Evolutionary conservation across 2,113 vertebrate species (phyloP).

Genomic region (Gambusia holbrooki): DNA sequence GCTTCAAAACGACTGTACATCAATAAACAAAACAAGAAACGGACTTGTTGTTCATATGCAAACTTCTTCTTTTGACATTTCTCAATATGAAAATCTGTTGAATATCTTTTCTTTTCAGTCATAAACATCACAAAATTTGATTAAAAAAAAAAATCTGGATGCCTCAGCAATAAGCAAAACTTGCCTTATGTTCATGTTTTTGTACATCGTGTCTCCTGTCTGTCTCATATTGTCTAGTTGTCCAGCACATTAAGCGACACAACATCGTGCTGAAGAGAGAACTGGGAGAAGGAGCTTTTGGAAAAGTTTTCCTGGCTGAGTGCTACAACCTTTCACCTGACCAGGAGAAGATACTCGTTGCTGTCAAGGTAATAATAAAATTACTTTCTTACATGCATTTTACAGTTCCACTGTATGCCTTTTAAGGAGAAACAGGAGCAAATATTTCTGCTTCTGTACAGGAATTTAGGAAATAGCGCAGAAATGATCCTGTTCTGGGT

Average conservation of each 20-base stretch:
- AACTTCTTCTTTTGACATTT: too few species aligned
- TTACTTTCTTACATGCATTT: background rate
- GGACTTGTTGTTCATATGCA: too few species aligned
- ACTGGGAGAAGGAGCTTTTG: constrained; percentile 97
- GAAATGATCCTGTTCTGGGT: background rate
- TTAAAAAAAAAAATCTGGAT: too few species aligned
- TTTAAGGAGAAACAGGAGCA: background rate
- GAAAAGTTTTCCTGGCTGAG: constrained; percentile 97
- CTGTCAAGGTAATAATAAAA: constrained; percentile 89
- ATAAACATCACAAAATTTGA: too few species aligned
- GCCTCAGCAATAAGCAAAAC: background rate
- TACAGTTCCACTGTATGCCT: background rate
- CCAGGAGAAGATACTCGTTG: constrained; percentile 97
- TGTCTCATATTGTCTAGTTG: constrained; percentile 81
- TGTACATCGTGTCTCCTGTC: background rate
- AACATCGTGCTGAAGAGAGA: constrained; percentile 98
- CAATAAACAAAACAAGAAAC: too few species aligned
- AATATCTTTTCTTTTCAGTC: too few species aligned
- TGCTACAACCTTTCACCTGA: constrained; percentile 95
- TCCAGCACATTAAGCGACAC: constrained; percentile 98
- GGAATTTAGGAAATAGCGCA: background rate
- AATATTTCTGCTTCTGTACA: background rate
- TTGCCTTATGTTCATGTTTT: background rate
- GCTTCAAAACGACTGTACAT: too few species aligned
- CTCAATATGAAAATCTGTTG: too few species aligned